Conservation (phyloP, 2,797 vertebrate genomes). For the Muscicapa comitata region DNA sequence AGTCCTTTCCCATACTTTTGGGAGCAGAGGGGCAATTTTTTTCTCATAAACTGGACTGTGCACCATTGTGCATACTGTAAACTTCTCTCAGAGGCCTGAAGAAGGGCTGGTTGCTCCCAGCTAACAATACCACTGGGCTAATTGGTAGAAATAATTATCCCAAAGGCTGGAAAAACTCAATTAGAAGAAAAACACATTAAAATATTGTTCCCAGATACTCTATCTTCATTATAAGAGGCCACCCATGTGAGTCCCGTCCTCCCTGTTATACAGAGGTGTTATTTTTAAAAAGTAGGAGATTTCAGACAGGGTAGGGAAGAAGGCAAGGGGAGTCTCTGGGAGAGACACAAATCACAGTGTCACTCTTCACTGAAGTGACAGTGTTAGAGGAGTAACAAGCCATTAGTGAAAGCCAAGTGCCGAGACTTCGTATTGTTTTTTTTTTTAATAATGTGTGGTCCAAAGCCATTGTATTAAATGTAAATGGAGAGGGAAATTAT, state of each 20-base stretch:
- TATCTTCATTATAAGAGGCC: conserved; percentile 61
- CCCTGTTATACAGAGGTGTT: conserved; percentile 26
- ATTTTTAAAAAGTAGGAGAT: conserved; percentile 12
- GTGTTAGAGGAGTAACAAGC: conserved; percentile 8
- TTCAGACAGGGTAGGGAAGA: background rate
- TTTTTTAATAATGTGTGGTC: conserved; percentile 49
- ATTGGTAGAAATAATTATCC: conserved; percentile 69
- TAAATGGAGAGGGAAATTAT: conserved; percentile 58
- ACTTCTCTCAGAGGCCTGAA: conserved; percentile 47
- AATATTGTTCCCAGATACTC: conserved; percentile 61
- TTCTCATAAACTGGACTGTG: conserved; percentile 50
- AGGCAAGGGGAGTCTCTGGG: background rate
- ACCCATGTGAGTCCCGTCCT: conserved; percentile 32
- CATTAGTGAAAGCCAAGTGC: conserved; percentile 51
- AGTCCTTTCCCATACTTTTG: conserved; percentile 22
- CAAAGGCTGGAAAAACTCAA: conserved; percentile 60
- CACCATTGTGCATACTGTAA: conserved; percentile 56
- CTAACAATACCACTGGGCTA: conserved; percentile 60
- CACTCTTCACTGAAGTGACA: conserved; percentile 18
- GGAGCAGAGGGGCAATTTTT: conserved; percentile 44
- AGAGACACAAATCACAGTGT: conserved; percentile 36
- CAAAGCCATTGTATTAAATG: conserved; percentile 51
- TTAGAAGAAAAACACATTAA: conserved; percentile 56
- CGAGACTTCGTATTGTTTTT: background rate
- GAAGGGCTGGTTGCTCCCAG: conserved; percentile 27